Percentiles rank a stretch among this genome's conserved stretches.
These are phyloP conservation scores for Eupithecia subumbrata DNA, from an alignment of 2,888 invertebrate genomes.

Conservation along the genomic window DNA sequence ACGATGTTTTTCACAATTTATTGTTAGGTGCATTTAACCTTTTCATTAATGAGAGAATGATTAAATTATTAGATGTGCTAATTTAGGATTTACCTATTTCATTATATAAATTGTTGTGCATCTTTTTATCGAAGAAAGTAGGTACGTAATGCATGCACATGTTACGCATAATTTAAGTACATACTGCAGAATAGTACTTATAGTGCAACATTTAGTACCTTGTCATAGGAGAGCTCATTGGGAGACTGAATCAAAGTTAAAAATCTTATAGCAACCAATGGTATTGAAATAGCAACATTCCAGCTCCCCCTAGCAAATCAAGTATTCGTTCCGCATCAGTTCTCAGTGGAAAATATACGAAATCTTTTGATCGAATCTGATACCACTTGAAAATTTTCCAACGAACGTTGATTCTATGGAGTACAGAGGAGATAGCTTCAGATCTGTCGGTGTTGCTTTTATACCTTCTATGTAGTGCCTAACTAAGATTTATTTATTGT, in stretches of 20 bases:
- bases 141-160: no score
- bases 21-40: no score
- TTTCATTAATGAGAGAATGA: no score
- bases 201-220: background rate
- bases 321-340: constrained; percentile 53
- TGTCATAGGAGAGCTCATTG: background rate
- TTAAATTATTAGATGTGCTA: no score
- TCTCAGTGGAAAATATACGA: constrained; percentile 47
- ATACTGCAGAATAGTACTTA: no score
- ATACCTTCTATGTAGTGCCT: background rate
- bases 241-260: background rate
- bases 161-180: no score
- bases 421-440: constrained; percentile 32
- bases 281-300: background rate
- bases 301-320: constrained; percentile 20
- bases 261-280: background rate
- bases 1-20: background rate
- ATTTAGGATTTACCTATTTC: no score
- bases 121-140: no score
- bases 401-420: constrained; percentile 47
- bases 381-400: constrained; percentile 45
- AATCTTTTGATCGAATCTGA: constrained; percentile 48
- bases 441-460: constrained; percentile 2
- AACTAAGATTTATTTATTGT: background rate
- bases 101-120: no score